These are phyloP conservation scores for Harpagifer antarcticus DNA, from an alignment of 2,797 vertebrate genomes.

Conservation along the genomic window DNA sequence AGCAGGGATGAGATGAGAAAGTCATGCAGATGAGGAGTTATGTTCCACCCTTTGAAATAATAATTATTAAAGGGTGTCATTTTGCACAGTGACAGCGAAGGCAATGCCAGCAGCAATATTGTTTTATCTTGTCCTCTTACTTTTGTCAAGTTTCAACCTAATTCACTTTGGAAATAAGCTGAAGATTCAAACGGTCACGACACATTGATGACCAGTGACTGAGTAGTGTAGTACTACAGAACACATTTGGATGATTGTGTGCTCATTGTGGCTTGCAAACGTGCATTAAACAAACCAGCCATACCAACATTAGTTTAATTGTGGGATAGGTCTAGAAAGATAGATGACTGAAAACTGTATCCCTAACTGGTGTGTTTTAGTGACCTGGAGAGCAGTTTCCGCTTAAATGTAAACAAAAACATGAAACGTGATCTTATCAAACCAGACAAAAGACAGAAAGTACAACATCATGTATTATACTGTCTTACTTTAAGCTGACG, in stretches of 20 bases:
- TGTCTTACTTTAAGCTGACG: no score
- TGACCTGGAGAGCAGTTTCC: no score
- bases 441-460: no score
- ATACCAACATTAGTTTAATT: no score
- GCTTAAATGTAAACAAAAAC: no score
- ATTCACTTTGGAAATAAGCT: neutral
- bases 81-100: neutral
- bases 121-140: neutral
- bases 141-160: neutral
- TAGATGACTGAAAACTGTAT: no score
- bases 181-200: neutral
- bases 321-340: neutral
- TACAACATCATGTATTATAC: no score
- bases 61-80: neutral
- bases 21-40: conserved; percentile 25
- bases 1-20: neutral
- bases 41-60: neutral
- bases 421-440: no score
- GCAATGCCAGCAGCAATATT: neutral
- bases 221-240: neutral
- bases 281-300: no score
- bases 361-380: no score
- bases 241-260: no score
- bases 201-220: neutral
- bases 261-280: no score